Conservation (phyloP, 2,888 invertebrate genomes). For the Ypsolopha scabrella region DNA sequence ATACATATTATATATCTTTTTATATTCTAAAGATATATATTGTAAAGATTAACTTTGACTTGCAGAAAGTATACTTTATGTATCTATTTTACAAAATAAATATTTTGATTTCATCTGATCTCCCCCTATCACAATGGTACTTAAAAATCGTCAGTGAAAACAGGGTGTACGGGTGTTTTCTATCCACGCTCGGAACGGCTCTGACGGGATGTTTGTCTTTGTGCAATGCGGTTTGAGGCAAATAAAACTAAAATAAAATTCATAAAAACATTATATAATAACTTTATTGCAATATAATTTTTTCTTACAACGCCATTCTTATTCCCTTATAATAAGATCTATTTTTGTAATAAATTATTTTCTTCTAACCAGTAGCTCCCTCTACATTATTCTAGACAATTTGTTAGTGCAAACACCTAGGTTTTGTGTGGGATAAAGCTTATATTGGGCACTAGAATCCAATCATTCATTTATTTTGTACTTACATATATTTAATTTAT, state of each 20-base stretch:
- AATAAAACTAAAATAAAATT: not conserved
- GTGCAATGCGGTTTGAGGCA: not conserved
- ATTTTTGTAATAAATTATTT: slow-evolving; percentile 17
- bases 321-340: slow-evolving; percentile 9
- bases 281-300: slow-evolving; percentile 19
- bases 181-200: no score
- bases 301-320: slow-evolving; percentile 14
- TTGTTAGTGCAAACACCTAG: not conserved
- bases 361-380: slow-evolving; percentile 10
- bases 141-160: no score
- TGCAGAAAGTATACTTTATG: no score
- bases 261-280: slow-evolving; percentile 7
- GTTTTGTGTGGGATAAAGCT: not conserved
- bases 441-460: not conserved
- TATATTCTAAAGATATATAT: no score
- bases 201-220: no score
- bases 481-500: no score
- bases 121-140: no score
- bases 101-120: no score
- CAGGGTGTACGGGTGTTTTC: no score
- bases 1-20: no score
- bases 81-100: no score
- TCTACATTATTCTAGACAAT: not conserved
- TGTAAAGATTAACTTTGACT: no score
- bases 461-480: not conserved